These are phyloP conservation scores for Eudyptes chrysolophus DNA, from an alignment of 2,113 vertebrate genomes.

Conservation along the genomic window DNA sequence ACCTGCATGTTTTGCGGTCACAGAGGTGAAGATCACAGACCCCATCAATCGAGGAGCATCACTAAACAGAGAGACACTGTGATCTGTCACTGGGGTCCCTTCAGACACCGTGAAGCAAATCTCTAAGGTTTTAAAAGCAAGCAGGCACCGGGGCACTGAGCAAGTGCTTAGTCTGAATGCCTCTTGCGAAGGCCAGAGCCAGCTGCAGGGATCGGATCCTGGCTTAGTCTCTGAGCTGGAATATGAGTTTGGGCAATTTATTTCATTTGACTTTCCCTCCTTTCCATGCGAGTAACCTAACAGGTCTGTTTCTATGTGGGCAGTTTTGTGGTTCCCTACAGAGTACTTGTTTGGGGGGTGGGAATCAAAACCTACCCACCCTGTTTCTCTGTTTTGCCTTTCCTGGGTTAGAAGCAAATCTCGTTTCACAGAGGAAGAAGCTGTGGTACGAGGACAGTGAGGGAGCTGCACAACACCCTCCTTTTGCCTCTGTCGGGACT, in stretches of 20 bases:
- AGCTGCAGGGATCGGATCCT: background rate
- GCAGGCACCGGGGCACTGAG: background rate
- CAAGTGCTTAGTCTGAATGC: rapidly evolving
- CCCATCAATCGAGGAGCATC: background rate
- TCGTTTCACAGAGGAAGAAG: background rate
- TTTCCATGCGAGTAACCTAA: background rate
- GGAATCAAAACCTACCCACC: background rate
- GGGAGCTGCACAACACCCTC: background rate
- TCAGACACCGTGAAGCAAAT: rapidly evolving
- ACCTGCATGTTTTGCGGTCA: background rate
- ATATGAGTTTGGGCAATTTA: background rate
- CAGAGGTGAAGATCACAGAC: background rate
- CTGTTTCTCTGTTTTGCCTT: background rate
- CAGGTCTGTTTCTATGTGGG: background rate
- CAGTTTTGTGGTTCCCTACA: background rate
- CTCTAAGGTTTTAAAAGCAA: background rate
- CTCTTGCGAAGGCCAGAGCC: background rate
- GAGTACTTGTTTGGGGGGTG: background rate
- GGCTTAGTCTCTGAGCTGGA: background rate
- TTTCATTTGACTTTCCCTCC: background rate
- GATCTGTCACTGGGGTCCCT: background rate
- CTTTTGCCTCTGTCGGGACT: background rate
- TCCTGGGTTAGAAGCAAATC: background rate
- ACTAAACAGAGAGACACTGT: background rate
- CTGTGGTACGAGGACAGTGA: rapidly evolving